Conservation (phyloP, 2,797 vertebrate genomes). For the Dromococcyx pavoninus region DNA sequence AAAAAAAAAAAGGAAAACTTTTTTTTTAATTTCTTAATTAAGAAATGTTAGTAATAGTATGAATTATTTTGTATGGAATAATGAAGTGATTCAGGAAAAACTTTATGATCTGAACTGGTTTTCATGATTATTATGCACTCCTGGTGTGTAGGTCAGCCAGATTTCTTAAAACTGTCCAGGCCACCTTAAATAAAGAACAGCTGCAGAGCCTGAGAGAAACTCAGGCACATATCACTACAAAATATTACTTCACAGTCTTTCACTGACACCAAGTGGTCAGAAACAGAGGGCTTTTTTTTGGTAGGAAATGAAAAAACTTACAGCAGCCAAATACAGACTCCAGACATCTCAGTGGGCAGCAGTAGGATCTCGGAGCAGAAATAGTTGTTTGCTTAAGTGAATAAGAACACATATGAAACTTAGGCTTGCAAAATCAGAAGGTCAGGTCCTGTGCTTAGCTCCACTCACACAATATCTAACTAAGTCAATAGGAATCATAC, state of each 20-base stretch:
- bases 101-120: neutral
- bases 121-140: neutral
- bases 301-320: neutral
- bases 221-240: neutral
- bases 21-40: neutral
- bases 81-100: neutral
- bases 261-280: constrained; percentile 67
- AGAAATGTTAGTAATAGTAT: neutral
- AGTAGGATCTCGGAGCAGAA: neutral
- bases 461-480: neutral
- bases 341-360: neutral
- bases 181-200: constrained; percentile 65
- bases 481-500: neutral
- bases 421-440: constrained; percentile 2
- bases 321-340: neutral
- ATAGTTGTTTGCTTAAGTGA: neutral
- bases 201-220: neutral
- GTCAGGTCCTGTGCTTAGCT: neutral
- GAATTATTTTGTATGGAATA: neutral
- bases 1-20: neutral
- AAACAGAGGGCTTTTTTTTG: neutral
- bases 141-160: neutral
- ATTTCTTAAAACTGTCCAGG: neutral
- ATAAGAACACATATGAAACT: neutral
- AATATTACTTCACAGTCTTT: neutral